phyloP scores from a whole-genome alignment of 1,140 invertebrate species.

The Tetramorium alpestre region DNA sequence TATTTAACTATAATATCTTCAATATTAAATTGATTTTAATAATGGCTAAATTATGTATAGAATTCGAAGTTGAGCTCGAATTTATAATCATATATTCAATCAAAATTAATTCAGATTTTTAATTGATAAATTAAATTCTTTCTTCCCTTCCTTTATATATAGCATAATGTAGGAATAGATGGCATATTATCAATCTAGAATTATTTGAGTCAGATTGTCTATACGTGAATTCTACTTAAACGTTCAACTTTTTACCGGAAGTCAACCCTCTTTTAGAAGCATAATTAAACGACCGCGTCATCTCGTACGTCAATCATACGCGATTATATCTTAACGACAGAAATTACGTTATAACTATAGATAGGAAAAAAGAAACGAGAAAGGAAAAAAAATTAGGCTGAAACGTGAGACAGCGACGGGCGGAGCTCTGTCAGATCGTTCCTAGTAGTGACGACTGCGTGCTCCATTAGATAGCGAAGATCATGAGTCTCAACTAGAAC shows the following conservation, averaged over 20 bases:
- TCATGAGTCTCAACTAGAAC: slow-evolving; percentile 64
- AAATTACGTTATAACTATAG: background rate
- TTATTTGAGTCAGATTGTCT: background rate
- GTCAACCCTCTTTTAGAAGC: background rate
- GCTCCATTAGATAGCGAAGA: slow-evolving; percentile 72
- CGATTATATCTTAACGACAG: slow-evolving; percentile 1
- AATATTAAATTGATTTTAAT: background rate
- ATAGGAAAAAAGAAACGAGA: background rate
- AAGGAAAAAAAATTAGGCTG: background rate
- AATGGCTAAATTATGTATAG: background rate
- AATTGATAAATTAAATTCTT: background rate
- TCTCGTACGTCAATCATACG: background rate
- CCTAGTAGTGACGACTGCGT: slow-evolving; percentile 69
- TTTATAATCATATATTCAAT: background rate
- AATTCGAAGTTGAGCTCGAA: background rate
- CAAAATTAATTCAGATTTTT: background rate
- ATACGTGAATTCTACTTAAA: background rate
- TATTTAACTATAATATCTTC: background rate
- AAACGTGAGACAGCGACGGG: background rate
- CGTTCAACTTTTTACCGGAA: slow-evolving; percentile 3
- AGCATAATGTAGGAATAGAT: background rate
- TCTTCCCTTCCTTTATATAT: background rate
- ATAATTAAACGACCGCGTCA: slow-evolving; percentile 21
- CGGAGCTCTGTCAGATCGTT: slow-evolving; percentile 62
- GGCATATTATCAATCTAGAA: background rate